Evolutionary conservation across 2,888 invertebrate genomes (phyloP).

Genomic region (Lasioglossum calceatum): DNA sequence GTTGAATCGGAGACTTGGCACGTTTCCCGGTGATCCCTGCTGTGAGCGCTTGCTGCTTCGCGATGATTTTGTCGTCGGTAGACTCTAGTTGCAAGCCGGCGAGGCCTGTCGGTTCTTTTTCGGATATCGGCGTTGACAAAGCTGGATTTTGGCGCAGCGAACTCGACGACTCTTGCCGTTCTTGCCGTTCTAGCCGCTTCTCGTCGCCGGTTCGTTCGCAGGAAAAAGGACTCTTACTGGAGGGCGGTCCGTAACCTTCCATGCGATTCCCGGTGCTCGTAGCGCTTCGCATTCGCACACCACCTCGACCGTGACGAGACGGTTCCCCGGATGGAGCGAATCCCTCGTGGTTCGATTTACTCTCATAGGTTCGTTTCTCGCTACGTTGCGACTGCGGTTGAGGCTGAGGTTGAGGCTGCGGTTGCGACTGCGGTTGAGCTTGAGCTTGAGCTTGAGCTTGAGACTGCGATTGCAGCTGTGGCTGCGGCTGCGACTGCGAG

Average conservation of each 20-base stretch:
- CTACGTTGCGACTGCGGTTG: conserved; percentile 67
- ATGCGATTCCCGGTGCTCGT: conserved; percentile 86
- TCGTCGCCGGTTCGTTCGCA: conserved; percentile 84
- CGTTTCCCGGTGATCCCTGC: conserved; percentile 88
- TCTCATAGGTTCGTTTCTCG: conserved; percentile 81
- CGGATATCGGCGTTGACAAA: conserved; percentile 70
- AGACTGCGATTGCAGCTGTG: neutral
- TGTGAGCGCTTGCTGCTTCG: conserved; percentile 88
- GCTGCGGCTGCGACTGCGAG: conserved; percentile 67
- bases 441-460: neutral
- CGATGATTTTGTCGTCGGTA: conserved; percentile 88
- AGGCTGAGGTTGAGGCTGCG: neutral
- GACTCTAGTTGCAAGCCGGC: conserved; percentile 74
- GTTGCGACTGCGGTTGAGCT: neutral
- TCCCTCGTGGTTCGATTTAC: conserved; percentile 86
- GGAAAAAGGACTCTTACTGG: conserved; percentile 91
- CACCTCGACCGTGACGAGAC: conserved; percentile 92
- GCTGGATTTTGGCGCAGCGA: conserved; percentile 80
- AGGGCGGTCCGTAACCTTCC: conserved; percentile 92
- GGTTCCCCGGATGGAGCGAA: conserved; percentile 96
- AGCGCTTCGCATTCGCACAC: conserved; percentile 80
- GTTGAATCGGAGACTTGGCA: conserved; percentile 78
- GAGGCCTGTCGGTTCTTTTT: conserved; percentile 81
- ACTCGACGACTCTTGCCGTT: conserved; percentile 66
- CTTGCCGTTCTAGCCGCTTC: conserved; percentile 77